Evolutionary conservation across 2,888 invertebrate species (phyloP).

Genomic region (Synanthedon formicaeformis): DNA sequence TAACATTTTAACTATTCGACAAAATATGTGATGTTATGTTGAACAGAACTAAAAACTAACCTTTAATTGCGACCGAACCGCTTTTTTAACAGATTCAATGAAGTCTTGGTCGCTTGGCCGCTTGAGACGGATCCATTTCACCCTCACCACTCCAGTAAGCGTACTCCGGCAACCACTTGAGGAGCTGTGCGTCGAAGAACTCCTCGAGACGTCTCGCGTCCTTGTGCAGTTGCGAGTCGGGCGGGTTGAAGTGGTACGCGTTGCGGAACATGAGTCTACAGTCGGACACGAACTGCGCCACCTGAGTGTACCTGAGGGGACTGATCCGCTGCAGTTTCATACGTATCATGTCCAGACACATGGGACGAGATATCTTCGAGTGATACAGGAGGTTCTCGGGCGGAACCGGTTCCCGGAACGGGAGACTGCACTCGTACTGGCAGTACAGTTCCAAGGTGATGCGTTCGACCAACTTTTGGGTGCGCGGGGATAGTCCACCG

Average conservation of each 20-base stretch:
- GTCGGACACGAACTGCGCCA: slow-evolving; percentile 83
- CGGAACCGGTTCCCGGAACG: slow-evolving; percentile 88
- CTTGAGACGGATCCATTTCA: slow-evolving; percentile 21
- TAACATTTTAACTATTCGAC: no score
- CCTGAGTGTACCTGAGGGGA: slow-evolving; percentile 78
- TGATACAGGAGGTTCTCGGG: slow-evolving; percentile 65
- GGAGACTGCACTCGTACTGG: slow-evolving; percentile 89
- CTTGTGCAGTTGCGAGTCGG: slow-evolving; percentile 80
- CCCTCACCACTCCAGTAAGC: slow-evolving; percentile 66
- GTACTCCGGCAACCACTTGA: slow-evolving; percentile 85
- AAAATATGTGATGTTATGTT: no score
- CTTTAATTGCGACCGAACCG: neutral
- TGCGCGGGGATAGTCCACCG: slow-evolving; percentile 59
- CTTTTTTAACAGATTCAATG: slow-evolving; percentile 1
- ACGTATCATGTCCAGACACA: slow-evolving; percentile 87
- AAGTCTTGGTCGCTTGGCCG: slow-evolving; percentile 36
- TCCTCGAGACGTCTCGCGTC: slow-evolving; percentile 86
- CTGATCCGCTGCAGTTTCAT: slow-evolving; percentile 81
- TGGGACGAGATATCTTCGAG: slow-evolving; percentile 76
- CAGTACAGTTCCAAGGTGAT: slow-evolving; percentile 91
- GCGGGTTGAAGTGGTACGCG: slow-evolving; percentile 87
- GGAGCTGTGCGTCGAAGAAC: slow-evolving; percentile 85
- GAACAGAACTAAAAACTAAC: no score
- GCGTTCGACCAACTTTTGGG: slow-evolving; percentile 82
- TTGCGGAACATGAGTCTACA: slow-evolving; percentile 88